These are phyloP conservation scores for Eilema caniola DNA, from an alignment of 2,888 invertebrate species.

Conservation along the genomic window DNA sequence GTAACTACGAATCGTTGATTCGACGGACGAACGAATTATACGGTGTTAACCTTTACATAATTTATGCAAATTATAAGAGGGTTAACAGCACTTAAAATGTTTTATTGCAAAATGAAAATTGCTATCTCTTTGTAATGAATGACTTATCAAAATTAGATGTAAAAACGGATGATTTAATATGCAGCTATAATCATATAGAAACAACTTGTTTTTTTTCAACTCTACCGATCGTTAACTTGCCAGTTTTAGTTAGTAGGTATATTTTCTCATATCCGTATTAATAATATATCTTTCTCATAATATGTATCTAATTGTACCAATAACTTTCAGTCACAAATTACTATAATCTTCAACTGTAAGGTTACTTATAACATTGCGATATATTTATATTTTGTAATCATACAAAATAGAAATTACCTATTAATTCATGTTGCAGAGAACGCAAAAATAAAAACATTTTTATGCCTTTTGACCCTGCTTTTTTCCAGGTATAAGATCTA, in stretches of 20 bases:
- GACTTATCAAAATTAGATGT: conserved; percentile 26
- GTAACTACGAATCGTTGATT: conserved; percentile 62
- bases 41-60: conserved; percentile 70
- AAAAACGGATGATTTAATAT: conserved; percentile 10
- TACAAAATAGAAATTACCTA: too few species aligned
- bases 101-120: conserved; percentile 56
- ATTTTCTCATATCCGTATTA: too few species aligned
- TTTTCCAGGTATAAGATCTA: too few species aligned
- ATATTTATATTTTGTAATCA: too few species aligned
- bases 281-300: neutral
- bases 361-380: too few species aligned
- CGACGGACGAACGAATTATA: conserved; percentile 61
- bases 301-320: too few species aligned
- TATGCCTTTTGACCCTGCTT: too few species aligned
- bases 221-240: neutral
- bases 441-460: too few species aligned
- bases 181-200: neutral
- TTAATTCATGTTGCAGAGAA: too few species aligned
- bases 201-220: neutral
- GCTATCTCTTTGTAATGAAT: conserved; percentile 44
- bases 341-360: too few species aligned
- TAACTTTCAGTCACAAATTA: too few species aligned
- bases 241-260: too few species aligned
- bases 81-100: conserved; percentile 51
- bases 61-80: conserved; percentile 74